Evolutionary conservation across 2,797 vertebrate species (phyloP), one percentile per base, ranked within the genome.

Genomic region (Mallotus villosus): DNA sequence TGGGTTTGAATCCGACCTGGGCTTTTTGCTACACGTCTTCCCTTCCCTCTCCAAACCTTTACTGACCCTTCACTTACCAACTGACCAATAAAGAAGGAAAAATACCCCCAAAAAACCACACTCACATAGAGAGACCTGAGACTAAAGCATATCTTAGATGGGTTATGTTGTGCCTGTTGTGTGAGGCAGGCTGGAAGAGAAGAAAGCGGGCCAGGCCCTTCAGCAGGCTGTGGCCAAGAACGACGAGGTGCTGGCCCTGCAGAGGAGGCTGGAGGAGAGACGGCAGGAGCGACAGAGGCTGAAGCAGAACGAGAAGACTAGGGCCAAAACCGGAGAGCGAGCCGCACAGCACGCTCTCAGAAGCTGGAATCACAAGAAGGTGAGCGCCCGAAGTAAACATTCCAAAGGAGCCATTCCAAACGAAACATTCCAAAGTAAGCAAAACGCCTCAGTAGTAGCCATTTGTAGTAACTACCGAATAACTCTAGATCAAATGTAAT

Each of bases 231-330:
- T 78, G 62, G 53, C 37, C 70, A 89, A 83, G 77, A 89, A 94
- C 71, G 91, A 94, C 71, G 91, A 73, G 0, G 67, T 95, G 76
- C 64, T 91, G 87, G 88, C 89, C 66, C 83, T 95, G 73, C 89
- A 92, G 82, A 93, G 81, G 77, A 93, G 90, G 75, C 89, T 95
- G 11, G 85, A 77, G 67, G 92, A 95, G 75, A 94, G 90, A 85
- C 82, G 82, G 68, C 83, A 72, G 70, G 92, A 94, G 69, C 85
- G 86, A 75, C 91, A 90, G 64, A 84, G 80, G 76, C 74, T 85
- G 82, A 92, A 84, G 75, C 89, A 92, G 77, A 81, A 2, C 2
- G 76, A 81, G 71, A 79, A 75, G 66, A 78, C 74, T 63, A 90
- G 85, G 76, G 74, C 75, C 49, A 86, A 74, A 68, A 63, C 61